Base-by-base conservation (phyloP, 2,888 invertebrate species). In the Caenorhabditis drosophilae region DNA sequence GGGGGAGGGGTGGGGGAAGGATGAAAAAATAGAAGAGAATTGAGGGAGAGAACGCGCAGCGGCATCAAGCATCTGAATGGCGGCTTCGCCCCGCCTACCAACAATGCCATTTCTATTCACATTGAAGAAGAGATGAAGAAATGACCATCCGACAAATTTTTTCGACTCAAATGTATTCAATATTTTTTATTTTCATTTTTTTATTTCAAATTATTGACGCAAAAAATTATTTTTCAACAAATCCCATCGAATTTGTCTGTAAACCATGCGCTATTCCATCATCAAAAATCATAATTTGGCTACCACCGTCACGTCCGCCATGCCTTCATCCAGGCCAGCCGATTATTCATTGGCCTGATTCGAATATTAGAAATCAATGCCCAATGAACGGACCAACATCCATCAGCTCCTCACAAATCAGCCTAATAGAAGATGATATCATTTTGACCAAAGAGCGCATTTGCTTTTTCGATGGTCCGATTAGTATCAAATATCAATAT, bases 271-370 rank as follows among this genome's bases (percentile, higher is more conserved):
- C 60, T 23, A 56, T 66, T 1, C 66, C 66, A 16, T 49, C 52
- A 15, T 40, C 48, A 18, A 25, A 16, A n/a, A 18, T 40, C 38
- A 62, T 71, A 15, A 60, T 71, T 6, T 75, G 73, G 70, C 52
- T 78, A 2, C 62, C 71, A 4, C 50, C 67, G 22, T 46, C 67
- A 7, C 52, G 67, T 31, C 75, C 76, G 9, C 76, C 74, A 12
- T 79, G 79, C 58, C 51, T 78, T 11, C 78, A 79, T 62, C 67
- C 73, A 7, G 79, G 79, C n/a, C 78, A 77, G 46, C 70, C 77
- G 0, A 45, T 79, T 16, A 69, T 79, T 23, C 53, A 59, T 35
- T 76, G 76, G 71, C 73, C 75, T 1, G 50, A 48, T 48, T 44
- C 35, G 1, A 20, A 40, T 27, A 16, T 38, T 25, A 41, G 47